Conservation (phyloP, 2,797 vertebrate species). For the Spinibarbus caldwelli region DNA sequence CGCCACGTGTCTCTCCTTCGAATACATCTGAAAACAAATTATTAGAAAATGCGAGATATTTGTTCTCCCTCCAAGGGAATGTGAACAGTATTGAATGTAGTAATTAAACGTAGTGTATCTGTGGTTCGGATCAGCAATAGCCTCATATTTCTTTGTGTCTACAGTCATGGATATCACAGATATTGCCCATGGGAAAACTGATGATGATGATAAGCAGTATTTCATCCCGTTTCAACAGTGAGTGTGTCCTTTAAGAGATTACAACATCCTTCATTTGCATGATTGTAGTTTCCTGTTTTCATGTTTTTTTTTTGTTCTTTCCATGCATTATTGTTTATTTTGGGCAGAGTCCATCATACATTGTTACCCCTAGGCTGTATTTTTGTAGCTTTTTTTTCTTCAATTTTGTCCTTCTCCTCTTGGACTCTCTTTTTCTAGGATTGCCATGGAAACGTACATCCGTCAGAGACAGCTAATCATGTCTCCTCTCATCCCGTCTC, state of each 20-base stretch:
- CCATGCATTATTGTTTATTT: slow-evolving; percentile 10
- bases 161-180: slow-evolving; percentile 98
- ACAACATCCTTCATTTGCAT: slow-evolving; percentile 1
- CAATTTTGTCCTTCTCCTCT: slow-evolving; percentile 16
- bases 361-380: neutral
- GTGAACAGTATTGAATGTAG: neutral
- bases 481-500: slow-evolving; percentile 91
- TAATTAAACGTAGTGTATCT: slow-evolving; percentile 38
- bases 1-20: neutral
- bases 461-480: slow-evolving; percentile 96
- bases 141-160: slow-evolving; percentile 53
- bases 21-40: neutral
- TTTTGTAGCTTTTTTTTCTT: neutral
- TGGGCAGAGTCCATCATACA: slow-evolving; percentile 22
- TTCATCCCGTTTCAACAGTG: slow-evolving; percentile 98
- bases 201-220: slow-evolving; percentile 97
- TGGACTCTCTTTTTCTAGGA: slow-evolving; percentile 74
- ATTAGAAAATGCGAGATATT: neutral
- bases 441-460: slow-evolving; percentile 96
- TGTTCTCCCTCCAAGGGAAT: neutral
- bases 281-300: neutral
- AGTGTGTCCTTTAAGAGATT: slow-evolving; percentile 72
- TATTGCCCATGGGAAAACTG: slow-evolving; percentile 89
- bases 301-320: neutral
- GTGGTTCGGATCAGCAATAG: neutral